phyloP scores from a whole-genome alignment of 2,888 invertebrate species.

The Euspilapteryx auroguttella region DNA sequence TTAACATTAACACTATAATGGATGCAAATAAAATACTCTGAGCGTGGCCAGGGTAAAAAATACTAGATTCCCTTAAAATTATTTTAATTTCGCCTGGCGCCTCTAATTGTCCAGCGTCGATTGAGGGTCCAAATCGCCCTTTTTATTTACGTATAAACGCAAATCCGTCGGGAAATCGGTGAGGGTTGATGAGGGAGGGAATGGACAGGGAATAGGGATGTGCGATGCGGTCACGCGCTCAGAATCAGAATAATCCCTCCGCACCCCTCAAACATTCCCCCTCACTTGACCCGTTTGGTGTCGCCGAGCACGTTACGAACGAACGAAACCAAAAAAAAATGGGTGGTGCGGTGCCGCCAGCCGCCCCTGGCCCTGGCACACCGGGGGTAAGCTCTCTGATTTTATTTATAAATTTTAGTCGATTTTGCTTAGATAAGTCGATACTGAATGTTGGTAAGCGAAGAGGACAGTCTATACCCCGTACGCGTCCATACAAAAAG shows the following conservation, averaged over 20 bases:
- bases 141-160: constrained; percentile 55
- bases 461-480: too few species aligned
- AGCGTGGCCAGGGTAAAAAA: too few species aligned
- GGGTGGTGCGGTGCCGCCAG: constrained; percentile 18
- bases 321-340: constrained; percentile 32
- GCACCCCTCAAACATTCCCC: constrained; percentile 16
- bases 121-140: constrained; percentile 57
- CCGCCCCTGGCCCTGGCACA: constrained; percentile 11
- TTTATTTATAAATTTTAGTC: constrained; percentile 37
- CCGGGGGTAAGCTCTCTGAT: constrained; percentile 22
- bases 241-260: too few species aligned
- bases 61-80: too few species aligned
- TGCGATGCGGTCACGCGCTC: constrained; percentile 19
- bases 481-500: too few species aligned
- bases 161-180: constrained; percentile 54
- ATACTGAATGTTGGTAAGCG: too few species aligned
- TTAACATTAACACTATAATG: too few species aligned
- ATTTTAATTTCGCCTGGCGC: constrained; percentile 58
- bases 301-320: constrained; percentile 40
- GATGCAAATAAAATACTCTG: too few species aligned
- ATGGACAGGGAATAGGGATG: constrained; percentile 50
- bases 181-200: constrained; percentile 16
- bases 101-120: constrained; percentile 53
- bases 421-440: neutral
- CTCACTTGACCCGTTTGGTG: constrained; percentile 29